Conservation (phyloP, 2,113 vertebrate species). For the Dicentrarchus labrax region DNA sequence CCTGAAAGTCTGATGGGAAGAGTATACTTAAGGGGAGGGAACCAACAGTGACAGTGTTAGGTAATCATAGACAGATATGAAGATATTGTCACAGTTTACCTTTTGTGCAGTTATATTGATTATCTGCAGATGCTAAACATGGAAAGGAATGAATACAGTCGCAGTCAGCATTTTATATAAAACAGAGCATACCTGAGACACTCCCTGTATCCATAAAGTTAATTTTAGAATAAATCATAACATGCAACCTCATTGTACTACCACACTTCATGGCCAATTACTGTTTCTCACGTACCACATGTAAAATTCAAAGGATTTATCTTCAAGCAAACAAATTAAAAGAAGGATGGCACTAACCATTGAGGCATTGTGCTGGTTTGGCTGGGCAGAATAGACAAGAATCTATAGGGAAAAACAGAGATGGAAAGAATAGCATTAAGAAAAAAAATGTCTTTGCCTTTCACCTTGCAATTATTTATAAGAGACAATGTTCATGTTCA, state of each 20-base stretch:
- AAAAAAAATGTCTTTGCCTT: neutral
- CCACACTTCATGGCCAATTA: neutral
- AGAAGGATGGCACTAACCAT: slow-evolving; percentile 35
- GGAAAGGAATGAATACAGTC: neutral
- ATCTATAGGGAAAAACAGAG: slow-evolving; percentile 27
- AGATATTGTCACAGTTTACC: slow-evolving; percentile 29
- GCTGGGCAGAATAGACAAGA: fast-evolving
- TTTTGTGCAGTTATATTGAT: slow-evolving; percentile 21
- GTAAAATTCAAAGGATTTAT: neutral
- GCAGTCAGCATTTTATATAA: neutral
- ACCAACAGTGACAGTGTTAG: slow-evolving; percentile 6
- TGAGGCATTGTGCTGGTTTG: fast-evolving
- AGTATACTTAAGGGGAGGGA: neutral
- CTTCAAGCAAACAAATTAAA: slow-evolving; percentile 13
- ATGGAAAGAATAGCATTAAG: neutral
- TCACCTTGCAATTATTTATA: slow-evolving; percentile 3
- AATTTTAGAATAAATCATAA: neutral
- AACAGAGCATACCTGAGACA: neutral
- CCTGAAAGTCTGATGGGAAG: slow-evolving; percentile 35
- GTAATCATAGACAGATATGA: neutral
- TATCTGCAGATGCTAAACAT: neutral
- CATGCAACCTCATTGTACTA: neutral
- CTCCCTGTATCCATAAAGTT: neutral
- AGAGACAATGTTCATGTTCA: slow-evolving; percentile 17
- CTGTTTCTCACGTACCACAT: neutral